Percentiles rank a stretch among this genome's conserved stretches.
phyloP scores from a whole-genome alignment of 2,888 invertebrate genomes.

The Eupithecia subumbrata region DNA sequence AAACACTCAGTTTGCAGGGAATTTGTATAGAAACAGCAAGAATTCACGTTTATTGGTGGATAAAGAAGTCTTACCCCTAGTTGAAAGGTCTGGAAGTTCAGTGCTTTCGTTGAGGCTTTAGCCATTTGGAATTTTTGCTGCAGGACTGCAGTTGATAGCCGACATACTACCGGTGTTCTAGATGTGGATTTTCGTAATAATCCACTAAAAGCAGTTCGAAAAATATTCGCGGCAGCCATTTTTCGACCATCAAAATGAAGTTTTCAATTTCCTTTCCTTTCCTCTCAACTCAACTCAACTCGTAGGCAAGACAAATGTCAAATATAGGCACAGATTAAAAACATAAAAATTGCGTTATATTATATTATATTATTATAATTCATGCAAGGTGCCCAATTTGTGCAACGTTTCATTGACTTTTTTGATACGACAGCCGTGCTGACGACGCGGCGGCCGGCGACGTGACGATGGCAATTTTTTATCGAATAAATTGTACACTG shows the following conservation, averaged over 20 bases:
- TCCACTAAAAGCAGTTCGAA: conserved; percentile 77
- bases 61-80: conserved; percentile 69
- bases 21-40: conserved; percentile 17
- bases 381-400: no score
- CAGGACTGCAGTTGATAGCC: conserved; percentile 72
- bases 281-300: background rate
- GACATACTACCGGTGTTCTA: conserved; percentile 73
- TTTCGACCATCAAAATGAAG: conserved; percentile 59
- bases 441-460: no score
- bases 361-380: no score
- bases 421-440: no score
- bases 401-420: no score
- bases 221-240: conserved; percentile 80
- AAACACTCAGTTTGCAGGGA: background rate
- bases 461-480: no score
- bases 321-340: no score
- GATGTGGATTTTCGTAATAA: conserved; percentile 75
- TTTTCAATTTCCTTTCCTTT: conserved; percentile 16
- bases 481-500: no score
- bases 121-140: conserved; percentile 71
- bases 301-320: conserved; percentile 27
- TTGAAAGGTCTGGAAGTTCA: conserved; percentile 58
- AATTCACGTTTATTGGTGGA: conserved; percentile 55
- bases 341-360: background rate
- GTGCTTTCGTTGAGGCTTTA: conserved; percentile 59